Percentiles rank a stretch among this genome's conserved stretches.
phyloP scores from a whole-genome alignment of 2,113 vertebrate genomes.

The Collichthys lucidus region DNA sequence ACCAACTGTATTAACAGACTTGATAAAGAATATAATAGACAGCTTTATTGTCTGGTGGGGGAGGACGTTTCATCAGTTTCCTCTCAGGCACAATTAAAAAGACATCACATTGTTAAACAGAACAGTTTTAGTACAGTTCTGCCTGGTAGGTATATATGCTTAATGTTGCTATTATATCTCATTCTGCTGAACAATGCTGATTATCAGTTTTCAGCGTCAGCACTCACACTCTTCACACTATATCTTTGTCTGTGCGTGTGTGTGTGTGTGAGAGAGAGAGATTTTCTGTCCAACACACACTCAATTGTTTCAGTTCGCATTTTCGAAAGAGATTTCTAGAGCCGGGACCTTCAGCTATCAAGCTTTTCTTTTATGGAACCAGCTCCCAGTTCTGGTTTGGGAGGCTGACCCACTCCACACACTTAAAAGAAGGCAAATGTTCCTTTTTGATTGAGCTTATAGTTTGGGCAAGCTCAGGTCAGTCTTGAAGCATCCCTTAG shows the following conservation, averaged over 20 bases:
- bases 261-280: not conserved
- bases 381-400: too few relatives aligned
- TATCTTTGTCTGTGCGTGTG: not conserved
- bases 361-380: too few relatives aligned
- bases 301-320: too few relatives aligned
- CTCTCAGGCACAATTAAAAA: constrained; percentile 51
- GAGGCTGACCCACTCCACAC: too few relatives aligned
- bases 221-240: not conserved
- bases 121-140: constrained; percentile 6
- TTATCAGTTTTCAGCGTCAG: constrained; percentile 4
- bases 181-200: constrained; percentile 24
- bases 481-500: too few relatives aligned
- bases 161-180: constrained; percentile 5
- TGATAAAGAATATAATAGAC: constrained; percentile 37
- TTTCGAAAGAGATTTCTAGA: too few relatives aligned
- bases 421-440: too few relatives aligned
- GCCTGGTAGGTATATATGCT: constrained; percentile 10
- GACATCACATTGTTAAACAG: constrained; percentile 29
- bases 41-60: constrained; percentile 21
- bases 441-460: too few relatives aligned
- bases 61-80: constrained; percentile 28
- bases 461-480: too few relatives aligned
- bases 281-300: too few relatives aligned
- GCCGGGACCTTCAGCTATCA: too few relatives aligned
- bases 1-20: constrained; percentile 9